Base-by-base conservation (phyloP, 2,113 vertebrate species). In the Prochilodus magdalenae region DNA sequence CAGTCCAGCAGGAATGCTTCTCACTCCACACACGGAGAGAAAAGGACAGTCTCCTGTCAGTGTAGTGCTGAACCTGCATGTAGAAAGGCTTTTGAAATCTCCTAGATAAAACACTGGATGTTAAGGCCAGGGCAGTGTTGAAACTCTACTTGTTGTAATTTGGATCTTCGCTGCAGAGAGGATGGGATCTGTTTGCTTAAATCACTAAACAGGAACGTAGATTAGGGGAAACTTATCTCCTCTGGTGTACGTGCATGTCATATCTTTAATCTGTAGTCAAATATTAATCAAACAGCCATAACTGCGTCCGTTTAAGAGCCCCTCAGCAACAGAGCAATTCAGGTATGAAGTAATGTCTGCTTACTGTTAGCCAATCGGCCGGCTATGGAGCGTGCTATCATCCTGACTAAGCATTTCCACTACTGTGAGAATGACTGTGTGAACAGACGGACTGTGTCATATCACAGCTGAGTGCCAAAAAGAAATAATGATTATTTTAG, bases 201-300 rank as follows among this genome's bases (percentile, higher is more conserved):
- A 67, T 29, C 27, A 26, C 62, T 14, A 24, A 36, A 81, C 63
- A 26, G 79, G 1, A 5, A 10, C 8, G 14, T 29, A 11, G 75
- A 76, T 57, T 22, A 53, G 33, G 18, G 24, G 27, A 26, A 0
- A 69, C 62, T 85, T 88, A 88, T 89, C 83, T 60, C 2, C 8
- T 1, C 30, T 49, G 29, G 27, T 77, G 66, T 71, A 49, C 27
- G 55, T 59, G 73, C 10, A 20, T 7, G 0, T 26, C 57, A 63
- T 24, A 57, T 77, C 49, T 83, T 30, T 84, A 26, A 59, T 77
- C 15, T 51, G 29, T 57, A 11, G 66, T 88, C 79, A 89, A 88
- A 87, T 55, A 80, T 90, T 89, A 80, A 81, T 79, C 73, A 86
- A 81, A 65, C 63, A 73, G 66, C 65, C 30, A 24, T 76, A 73